Base-by-base conservation (phyloP, 1,140 invertebrate species). In the Bicyclus anynana region DNA sequence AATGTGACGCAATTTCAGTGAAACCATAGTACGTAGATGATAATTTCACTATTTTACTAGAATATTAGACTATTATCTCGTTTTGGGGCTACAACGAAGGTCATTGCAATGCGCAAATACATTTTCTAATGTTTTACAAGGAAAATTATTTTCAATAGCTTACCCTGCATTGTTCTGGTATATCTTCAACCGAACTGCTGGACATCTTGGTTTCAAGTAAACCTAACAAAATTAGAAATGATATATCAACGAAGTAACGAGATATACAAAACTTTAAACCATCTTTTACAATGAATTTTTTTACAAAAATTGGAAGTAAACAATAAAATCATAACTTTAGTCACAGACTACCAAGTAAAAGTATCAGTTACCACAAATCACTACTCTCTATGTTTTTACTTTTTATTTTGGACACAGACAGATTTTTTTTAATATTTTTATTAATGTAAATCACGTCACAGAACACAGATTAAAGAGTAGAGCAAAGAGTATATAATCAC, bases 81-180 rank as follows among this genome's bases (percentile, higher is more conserved):
- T 56, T 26, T 26, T 38, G 48, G 37, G 26, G 29, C 12, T 48
- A 59, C 46, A n/a, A 23, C 26, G 59, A 69, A 76, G 70, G 64
- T 75, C 62, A 67, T 37, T 38, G 26, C 3, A 33, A 4, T 33
- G n/a, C 10, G n/a, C 50, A 46, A 62, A 59, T 53, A 17, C 48
- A 64, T 57, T 23, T 23, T 23, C 7, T 23, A 23, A 4, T 23
- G 62, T 47, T 57, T 61, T 62, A 69, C 59, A 57, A 54, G 42
- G 51, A 58, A 64, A 68, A 60, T 38, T 57, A 53, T 50, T 38
- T 17, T 33, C 58, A 18, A 14, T n/a, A 56, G 68, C 69, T 73
- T 67, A 86, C 83, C 72, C 77, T 84, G 60, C 69, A 80, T 26
- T 85, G 82, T 0, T 86, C 83, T 14, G 79, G 77, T 27, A 84